Evolutionary conservation across 2,888 invertebrate species (phyloP).

Genomic region (Amaurobius ferox): DNA sequence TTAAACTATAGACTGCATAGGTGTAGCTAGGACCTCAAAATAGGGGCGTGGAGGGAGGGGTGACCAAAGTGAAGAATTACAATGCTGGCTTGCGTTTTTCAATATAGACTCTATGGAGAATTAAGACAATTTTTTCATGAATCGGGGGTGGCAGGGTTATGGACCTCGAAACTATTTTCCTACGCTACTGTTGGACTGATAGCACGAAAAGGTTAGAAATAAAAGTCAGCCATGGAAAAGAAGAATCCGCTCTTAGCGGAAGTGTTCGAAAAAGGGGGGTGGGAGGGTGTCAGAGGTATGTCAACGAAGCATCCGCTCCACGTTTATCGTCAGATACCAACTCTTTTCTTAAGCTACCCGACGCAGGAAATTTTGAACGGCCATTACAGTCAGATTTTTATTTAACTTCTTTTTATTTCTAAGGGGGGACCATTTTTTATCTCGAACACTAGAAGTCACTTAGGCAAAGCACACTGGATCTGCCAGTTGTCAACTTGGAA

Average conservation of each 20-base stretch:
- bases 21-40: too few species aligned
- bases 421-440: background rate
- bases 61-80: too few species aligned
- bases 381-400: background rate
- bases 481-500: background rate
- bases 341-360: background rate
- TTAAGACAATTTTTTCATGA: too few species aligned
- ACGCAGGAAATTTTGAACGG: background rate
- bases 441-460: conserved; percentile 3
- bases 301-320: conserved; percentile 30
- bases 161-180: too few species aligned
- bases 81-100: too few species aligned
- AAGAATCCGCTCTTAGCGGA: background rate
- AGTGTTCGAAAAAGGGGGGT: conserved; percentile 11
- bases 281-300: conserved; percentile 41
- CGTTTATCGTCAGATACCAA: conserved; percentile 32
- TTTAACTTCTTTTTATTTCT: too few species aligned
- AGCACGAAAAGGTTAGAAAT: too few species aligned
- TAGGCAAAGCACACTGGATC: background rate
- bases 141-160: too few species aligned
- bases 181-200: too few species aligned
- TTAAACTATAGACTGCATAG: too few species aligned
- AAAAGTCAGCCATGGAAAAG: background rate
- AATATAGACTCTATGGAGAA: too few species aligned
- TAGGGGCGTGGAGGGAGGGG: too few species aligned